Evolutionary conservation across 2,113 vertebrate genomes (phyloP).

Genomic region (Sialia sialis): DNA sequence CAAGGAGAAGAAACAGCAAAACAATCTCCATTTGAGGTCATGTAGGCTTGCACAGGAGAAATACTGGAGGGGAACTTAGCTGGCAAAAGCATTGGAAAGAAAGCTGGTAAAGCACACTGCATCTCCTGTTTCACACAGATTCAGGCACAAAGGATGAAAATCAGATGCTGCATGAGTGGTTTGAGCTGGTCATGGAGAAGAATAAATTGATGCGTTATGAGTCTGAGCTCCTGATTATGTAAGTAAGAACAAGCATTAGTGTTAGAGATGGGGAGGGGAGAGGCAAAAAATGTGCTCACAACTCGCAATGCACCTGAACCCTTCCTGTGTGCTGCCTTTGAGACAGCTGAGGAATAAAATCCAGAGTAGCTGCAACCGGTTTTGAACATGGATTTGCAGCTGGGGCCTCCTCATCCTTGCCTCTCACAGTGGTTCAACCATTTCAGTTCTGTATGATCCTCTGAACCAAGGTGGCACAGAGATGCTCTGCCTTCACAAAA

Average conservation of each 20-base stretch:
- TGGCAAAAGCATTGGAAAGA: neutral
- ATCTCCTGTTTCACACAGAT: constrained; percentile 74
- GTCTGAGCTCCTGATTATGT: constrained; percentile 85
- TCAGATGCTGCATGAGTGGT: constrained; percentile 88
- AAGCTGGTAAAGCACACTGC: constrained; percentile 50
- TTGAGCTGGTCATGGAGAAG: constrained; percentile 92
- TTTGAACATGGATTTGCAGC: neutral
- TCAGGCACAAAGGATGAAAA: constrained; percentile 79
- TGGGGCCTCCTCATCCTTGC: neutral
- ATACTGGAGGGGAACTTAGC: neutral
- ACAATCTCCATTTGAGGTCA: neutral
- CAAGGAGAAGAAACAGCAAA: neutral
- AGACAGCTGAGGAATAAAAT: neutral
- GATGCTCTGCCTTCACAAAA: neutral
- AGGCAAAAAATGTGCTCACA: neutral
- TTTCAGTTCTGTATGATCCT: neutral
- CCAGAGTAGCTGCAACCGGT: neutral
- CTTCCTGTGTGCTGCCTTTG: neutral
- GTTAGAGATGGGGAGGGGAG: neutral
- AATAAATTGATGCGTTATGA: constrained; percentile 90
- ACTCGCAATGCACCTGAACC: neutral
- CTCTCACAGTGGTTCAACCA: neutral
- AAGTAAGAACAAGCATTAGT: constrained; percentile 61
- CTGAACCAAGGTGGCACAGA: neutral
- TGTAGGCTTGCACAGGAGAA: neutral